A percentile compares a stretch with the other conserved stretches of the same genome.
phyloP scores from a whole-genome alignment of 2,888 invertebrate species.

The Chloroclystis v-ata region DNA sequence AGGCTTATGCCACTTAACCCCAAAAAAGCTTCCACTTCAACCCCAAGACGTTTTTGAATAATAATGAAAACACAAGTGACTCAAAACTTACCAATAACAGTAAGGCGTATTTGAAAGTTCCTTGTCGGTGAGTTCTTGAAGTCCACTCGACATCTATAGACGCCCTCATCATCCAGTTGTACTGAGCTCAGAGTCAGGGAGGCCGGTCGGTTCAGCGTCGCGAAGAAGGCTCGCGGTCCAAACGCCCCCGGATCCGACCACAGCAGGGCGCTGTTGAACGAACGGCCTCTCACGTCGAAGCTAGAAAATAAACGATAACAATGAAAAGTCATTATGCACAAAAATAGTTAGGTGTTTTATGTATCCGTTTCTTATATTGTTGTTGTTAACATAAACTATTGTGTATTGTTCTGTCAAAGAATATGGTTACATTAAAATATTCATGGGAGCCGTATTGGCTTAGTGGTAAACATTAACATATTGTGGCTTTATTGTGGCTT shows the following conservation, averaged over 20 bases:
- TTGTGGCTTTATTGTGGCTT: too few relatives aligned
- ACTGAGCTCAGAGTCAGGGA: constrained; percentile 89
- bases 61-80: neutral
- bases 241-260: constrained; percentile 91
- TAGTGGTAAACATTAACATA: too few relatives aligned
- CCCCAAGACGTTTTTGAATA: too few relatives aligned
- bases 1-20: too few relatives aligned
- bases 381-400: too few relatives aligned
- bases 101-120: constrained; percentile 91
- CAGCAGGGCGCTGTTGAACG: constrained; percentile 88
- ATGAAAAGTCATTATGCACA: too few relatives aligned
- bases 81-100: constrained; percentile 88
- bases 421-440: too few relatives aligned
- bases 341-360: too few relatives aligned
- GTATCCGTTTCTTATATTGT: too few relatives aligned
- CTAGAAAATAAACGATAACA: constrained; percentile 77
- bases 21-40: too few relatives aligned
- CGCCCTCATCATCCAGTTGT: constrained; percentile 90
- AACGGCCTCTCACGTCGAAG: constrained; percentile 90
- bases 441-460: too few relatives aligned
- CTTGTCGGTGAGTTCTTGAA: constrained; percentile 93
- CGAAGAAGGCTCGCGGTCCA: constrained; percentile 91
- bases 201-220: constrained; percentile 87
- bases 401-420: too few relatives aligned
- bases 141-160: constrained; percentile 92